Percentiles rank a stretch among this genome's conserved stretches.
phyloP scores from a whole-genome alignment of 2,113 vertebrate species.

The Tragelaphus imberbis region DNA sequence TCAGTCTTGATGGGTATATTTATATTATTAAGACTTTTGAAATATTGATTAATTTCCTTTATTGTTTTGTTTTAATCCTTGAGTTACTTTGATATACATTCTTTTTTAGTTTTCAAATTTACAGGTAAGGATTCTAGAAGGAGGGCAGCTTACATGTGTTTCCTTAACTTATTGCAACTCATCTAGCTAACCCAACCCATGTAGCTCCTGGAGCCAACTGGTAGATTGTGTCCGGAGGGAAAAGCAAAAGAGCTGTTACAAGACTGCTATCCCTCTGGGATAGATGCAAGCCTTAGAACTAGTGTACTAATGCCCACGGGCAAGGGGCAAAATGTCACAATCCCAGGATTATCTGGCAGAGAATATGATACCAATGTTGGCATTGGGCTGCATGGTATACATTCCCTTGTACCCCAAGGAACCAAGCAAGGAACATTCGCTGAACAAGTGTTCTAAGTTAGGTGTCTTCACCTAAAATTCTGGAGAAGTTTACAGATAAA shows the following conservation, averaged over 20 bases:
- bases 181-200: background rate
- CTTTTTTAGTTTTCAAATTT: background rate
- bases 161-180: background rate
- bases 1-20: background rate
- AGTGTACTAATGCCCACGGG: background rate
- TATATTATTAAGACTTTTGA: background rate
- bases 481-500: background rate
- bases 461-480: background rate
- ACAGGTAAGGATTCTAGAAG: background rate
- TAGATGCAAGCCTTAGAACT: background rate
- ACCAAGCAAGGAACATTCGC: background rate
- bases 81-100: background rate
- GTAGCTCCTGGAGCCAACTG: background rate
- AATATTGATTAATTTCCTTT: background rate
- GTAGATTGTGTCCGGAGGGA: background rate
- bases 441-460: background rate
- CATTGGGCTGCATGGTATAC: background rate
- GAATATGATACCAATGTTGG: background rate
- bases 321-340: background rate
- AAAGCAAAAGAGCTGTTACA: background rate
- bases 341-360: background rate
- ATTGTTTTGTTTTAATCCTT: background rate
- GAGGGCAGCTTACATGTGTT: background rate
- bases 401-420: background rate
- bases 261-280: background rate